A percentile compares a stretch with the other conserved stretches of the same genome.
These are phyloP conservation scores for Morpho deidamia DNA, from an alignment of 2,888 invertebrate species.

Conservation along the genomic window DNA sequence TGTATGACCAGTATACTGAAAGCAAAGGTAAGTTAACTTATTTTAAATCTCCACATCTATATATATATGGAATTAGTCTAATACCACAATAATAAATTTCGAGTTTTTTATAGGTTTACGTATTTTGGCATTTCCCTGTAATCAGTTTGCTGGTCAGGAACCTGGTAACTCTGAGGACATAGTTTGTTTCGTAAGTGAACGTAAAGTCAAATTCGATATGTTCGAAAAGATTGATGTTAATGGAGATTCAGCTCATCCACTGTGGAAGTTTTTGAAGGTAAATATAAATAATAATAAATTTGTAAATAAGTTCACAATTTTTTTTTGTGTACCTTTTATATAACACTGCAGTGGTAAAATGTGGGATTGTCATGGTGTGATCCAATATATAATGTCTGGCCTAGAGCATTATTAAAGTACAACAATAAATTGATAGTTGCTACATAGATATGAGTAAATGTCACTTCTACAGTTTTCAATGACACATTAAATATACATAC, in stretches of 20 bases:
- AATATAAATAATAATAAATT: neutral
- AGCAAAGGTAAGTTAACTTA: constrained; percentile 64
- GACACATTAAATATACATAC: constrained; percentile 12
- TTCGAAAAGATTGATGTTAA: constrained; percentile 85
- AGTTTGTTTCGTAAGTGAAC: constrained; percentile 79
- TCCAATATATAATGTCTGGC: too few relatives aligned
- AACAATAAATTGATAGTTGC: too few relatives aligned
- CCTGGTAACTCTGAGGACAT: constrained; percentile 82
- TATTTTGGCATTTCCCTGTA: constrained; percentile 92
- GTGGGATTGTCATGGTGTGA: too few relatives aligned
- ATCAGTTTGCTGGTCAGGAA: constrained; percentile 88
- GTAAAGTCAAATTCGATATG: constrained; percentile 83
- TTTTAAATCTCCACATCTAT: too few relatives aligned
- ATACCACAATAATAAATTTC: too few relatives aligned
- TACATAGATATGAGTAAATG: too few relatives aligned
- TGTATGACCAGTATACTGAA: constrained; percentile 86
- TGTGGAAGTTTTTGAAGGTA: constrained; percentile 83
- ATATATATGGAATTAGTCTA: too few relatives aligned
- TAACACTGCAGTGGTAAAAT: too few relatives aligned
- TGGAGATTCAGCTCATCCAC: constrained; percentile 80
- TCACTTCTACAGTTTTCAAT: neutral
- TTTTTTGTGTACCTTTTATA: neutral
- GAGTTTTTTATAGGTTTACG: constrained; percentile 76
- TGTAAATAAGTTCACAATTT: neutral
- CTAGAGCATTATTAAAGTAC: too few relatives aligned